These are phyloP conservation scores for Aplodontia rufa DNA, from an alignment of 2,113 vertebrate species.

Conservation along the genomic window DNA sequence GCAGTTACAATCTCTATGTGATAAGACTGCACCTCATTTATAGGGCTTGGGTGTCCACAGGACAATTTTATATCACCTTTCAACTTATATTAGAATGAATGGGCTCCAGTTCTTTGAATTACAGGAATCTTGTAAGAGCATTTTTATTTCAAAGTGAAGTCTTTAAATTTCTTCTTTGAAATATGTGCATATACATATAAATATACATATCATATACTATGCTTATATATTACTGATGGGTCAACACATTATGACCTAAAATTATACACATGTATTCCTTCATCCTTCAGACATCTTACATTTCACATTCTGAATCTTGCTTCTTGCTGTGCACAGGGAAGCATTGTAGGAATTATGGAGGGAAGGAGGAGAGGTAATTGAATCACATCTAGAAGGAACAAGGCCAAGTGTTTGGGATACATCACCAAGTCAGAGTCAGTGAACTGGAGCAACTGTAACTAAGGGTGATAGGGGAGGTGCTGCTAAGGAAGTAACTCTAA, in stretches of 20 bases:
- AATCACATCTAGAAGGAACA: background rate
- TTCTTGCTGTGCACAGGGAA: background rate
- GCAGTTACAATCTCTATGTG: background rate
- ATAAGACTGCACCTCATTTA: background rate
- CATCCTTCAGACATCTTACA: background rate
- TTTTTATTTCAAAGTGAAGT: background rate
- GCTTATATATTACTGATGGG: background rate
- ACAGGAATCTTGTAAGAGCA: background rate
- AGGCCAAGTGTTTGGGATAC: background rate
- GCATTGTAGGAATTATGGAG: fast-evolving
- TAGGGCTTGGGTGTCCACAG: background rate
- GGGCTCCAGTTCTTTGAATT: background rate
- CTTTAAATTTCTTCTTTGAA: background rate
- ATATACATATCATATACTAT: background rate
- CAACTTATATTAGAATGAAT: background rate
- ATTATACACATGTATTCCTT: background rate
- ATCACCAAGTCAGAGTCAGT: background rate
- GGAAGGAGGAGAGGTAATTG: background rate
- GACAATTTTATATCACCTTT: background rate
- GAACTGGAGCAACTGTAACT: background rate
- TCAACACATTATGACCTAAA: background rate
- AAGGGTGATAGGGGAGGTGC: background rate
- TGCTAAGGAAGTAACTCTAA: background rate
- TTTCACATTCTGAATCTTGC: background rate
- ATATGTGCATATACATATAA: background rate